A percentile compares a stretch with the other conserved stretches of the same genome.
Evolutionary conservation across 2,113 vertebrate genomes (phyloP).

Genomic region (Cochlearius cochlearius): DNA sequence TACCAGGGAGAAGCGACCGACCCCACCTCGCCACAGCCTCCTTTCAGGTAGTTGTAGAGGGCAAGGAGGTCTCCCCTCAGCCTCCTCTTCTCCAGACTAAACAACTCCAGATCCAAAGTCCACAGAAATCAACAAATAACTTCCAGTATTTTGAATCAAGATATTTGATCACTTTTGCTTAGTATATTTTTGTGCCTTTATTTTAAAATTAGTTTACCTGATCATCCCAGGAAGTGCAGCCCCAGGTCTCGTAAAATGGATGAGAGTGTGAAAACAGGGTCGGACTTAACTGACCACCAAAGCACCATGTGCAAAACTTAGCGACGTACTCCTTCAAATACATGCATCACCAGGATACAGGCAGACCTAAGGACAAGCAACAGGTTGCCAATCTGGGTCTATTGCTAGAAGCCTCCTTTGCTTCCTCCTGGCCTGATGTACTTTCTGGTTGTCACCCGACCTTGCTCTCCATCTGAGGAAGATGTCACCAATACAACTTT

Average conservation of each 20-base stretch:
- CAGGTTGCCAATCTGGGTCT: neutral
- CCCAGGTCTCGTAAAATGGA: neutral
- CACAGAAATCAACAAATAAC: neutral
- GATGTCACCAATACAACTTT: neutral
- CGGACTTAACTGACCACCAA: neutral
- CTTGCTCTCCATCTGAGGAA: neutral
- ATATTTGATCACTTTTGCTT: neutral
- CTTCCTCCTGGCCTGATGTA: neutral
- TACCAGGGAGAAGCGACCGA: too few relatives aligned
- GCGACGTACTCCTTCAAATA: neutral
- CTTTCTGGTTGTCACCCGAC: neutral
- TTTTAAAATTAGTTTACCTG: neutral
- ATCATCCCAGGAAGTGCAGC: neutral
- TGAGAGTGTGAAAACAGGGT: neutral
- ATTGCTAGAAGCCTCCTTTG: neutral
- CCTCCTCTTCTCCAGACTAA: too few relatives aligned
- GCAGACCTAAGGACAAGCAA: neutral
- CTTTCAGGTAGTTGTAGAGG: too few relatives aligned
- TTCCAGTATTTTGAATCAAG: neutral
- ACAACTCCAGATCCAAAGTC: neutral
- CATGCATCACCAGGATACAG: rapidly evolving
- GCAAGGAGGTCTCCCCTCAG: too few relatives aligned
- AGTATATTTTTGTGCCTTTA: neutral
- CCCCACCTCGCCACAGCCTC: too few relatives aligned
- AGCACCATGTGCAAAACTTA: neutral